Conservation (phyloP, 2,888 invertebrate genomes). For the Morinoia aosen region DNA sequence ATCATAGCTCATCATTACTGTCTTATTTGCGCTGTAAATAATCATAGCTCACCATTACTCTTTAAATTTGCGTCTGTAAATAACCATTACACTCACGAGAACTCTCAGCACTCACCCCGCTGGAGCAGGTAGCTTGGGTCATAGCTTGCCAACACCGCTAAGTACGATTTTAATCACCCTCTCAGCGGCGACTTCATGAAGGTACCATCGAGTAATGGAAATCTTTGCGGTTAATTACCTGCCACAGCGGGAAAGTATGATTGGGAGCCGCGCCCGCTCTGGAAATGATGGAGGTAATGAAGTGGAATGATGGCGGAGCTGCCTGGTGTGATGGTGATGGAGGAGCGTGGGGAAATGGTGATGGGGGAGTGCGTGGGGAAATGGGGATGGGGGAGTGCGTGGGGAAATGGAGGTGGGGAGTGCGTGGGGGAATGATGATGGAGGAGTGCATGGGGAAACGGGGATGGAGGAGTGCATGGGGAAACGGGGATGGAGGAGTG, state of each 20-base stretch:
- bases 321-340: not conserved
- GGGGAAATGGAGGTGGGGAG: too few relatives aligned
- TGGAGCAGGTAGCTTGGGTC: not conserved
- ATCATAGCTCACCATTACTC: too few relatives aligned
- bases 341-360: too few relatives aligned
- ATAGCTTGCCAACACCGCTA: not conserved
- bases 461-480: too few relatives aligned
- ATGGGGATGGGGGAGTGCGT: too few relatives aligned
- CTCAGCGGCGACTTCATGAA: constrained; percentile 3
- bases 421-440: not conserved
- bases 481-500: too few relatives aligned
- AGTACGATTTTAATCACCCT: not conserved
- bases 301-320: not conserved
- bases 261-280: not conserved
- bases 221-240: not conserved
- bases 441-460: too few relatives aligned
- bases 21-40: too few relatives aligned
- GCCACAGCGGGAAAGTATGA: constrained; percentile 20
- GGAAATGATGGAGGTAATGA: constrained; percentile 27
- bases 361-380: too few relatives aligned
- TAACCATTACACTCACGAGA: not conserved
- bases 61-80: too few relatives aligned
- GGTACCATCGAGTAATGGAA: constrained; percentile 13
- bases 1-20: too few relatives aligned
- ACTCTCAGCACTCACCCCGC: not conserved